phyloP scores from a whole-genome alignment of 2,797 vertebrate species.

The Phrynocephalus guinanensis region DNA sequence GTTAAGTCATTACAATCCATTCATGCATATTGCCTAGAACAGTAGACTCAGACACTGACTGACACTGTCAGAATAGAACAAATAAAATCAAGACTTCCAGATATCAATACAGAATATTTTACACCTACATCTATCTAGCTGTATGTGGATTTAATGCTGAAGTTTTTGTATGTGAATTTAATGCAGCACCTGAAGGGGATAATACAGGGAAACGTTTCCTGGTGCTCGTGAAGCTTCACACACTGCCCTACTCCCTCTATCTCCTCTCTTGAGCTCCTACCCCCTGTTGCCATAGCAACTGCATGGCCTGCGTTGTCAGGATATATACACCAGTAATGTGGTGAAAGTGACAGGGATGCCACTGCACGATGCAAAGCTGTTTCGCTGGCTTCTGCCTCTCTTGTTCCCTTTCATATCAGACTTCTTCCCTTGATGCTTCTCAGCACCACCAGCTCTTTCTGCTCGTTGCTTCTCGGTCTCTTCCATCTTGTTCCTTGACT shows the following conservation, averaged over 20 bases:
- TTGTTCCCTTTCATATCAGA: too few relatives aligned
- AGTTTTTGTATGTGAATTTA: neutral
- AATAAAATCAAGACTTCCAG: too few relatives aligned
- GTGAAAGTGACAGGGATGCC: neutral
- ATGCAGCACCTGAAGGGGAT: neutral
- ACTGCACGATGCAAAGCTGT: too few relatives aligned
- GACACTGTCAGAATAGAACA: neutral
- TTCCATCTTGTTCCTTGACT: neutral
- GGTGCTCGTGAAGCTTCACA: neutral
- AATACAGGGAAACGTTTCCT: neutral
- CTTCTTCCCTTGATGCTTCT: neutral
- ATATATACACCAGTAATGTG: too few relatives aligned
- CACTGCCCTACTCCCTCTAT: neutral
- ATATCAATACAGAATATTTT: too few relatives aligned
- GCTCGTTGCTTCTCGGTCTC: neutral
- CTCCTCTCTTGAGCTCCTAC: too few relatives aligned
- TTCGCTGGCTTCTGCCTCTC: too few relatives aligned
- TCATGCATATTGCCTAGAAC: neutral
- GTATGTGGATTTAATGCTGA: neutral
- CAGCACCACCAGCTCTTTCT: neutral
- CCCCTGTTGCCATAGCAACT: neutral
- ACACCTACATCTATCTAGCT: neutral
- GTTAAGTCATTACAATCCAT: neutral
- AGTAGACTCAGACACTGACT: neutral
- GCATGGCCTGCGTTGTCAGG: neutral